These are phyloP conservation scores for Riparia riparia DNA, from an alignment of 2,113 vertebrate species.

Conservation along the genomic window DNA sequence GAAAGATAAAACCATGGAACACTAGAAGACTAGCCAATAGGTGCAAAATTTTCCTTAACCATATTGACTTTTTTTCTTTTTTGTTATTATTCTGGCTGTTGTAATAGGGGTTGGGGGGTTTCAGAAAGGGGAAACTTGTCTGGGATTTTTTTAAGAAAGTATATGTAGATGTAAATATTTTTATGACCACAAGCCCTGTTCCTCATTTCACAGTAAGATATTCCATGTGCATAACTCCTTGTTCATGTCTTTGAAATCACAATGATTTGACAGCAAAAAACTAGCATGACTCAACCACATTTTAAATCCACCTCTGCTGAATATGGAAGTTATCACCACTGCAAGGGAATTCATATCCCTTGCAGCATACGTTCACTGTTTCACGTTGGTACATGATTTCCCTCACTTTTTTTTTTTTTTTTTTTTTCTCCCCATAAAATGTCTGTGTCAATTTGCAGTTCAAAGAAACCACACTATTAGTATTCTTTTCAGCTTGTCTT, in stretches of 20 bases:
- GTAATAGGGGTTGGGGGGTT: fast-evolving
- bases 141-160: background rate
- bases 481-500: conserved; percentile 37
- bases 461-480: conserved; percentile 9
- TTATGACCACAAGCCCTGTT: background rate
- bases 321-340: background rate
- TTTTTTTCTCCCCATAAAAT: background rate
- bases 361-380: background rate
- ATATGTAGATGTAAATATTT: background rate
- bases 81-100: background rate
- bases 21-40: background rate
- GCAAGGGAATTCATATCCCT: background rate
- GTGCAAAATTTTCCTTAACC: background rate
- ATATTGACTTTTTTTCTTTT: background rate
- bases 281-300: background rate
- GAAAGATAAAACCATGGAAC: background rate
- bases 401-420: background rate
- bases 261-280: background rate
- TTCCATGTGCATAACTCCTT: background rate
- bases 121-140: background rate
- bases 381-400: background rate
- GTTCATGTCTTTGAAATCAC: background rate
- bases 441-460: conserved; percentile 22
- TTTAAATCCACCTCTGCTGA: background rate
- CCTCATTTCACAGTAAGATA: background rate